Percentiles rank a stretch among this genome's conserved stretches.
phyloP scores from a whole-genome alignment of 2,888 invertebrate genomes.

The Loripinus fragilis region DNA sequence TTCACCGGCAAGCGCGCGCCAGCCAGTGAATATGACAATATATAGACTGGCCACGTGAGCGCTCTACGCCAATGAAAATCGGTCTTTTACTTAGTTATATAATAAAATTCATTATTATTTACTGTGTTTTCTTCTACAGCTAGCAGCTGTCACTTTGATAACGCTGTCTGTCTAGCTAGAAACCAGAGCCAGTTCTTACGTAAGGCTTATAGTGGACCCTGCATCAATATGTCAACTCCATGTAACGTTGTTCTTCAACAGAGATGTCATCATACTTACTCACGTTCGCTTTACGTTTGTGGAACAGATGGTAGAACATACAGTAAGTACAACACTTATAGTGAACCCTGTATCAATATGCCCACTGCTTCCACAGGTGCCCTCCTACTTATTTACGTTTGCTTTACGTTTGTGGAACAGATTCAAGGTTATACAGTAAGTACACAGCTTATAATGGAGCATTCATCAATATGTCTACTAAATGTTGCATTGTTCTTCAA shows the following conservation, averaged over 20 bases:
- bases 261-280: background rate
- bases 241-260: background rate
- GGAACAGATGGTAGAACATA: background rate
- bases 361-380: background rate
- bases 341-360: background rate
- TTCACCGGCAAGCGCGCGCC: too few species aligned
- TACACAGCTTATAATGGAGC: too few species aligned
- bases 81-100: too few species aligned
- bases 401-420: background rate
- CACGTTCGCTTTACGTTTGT: background rate
- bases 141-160: background rate
- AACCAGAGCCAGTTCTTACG: background rate
- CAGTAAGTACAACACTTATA: constrained; percentile 1
- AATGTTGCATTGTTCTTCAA: too few species aligned
- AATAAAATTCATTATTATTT: too few species aligned
- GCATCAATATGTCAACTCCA: background rate
- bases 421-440: background rate
- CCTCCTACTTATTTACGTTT: background rate
- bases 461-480: too few species aligned
- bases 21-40: too few species aligned
- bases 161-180: background rate
- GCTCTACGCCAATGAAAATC: too few species aligned
- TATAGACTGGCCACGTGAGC: too few species aligned
- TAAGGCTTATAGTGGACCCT: background rate
- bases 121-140: too few species aligned